phyloP scores from a whole-genome alignment of 2,113 vertebrate species.

The Orthonyx spaldingii region DNA sequence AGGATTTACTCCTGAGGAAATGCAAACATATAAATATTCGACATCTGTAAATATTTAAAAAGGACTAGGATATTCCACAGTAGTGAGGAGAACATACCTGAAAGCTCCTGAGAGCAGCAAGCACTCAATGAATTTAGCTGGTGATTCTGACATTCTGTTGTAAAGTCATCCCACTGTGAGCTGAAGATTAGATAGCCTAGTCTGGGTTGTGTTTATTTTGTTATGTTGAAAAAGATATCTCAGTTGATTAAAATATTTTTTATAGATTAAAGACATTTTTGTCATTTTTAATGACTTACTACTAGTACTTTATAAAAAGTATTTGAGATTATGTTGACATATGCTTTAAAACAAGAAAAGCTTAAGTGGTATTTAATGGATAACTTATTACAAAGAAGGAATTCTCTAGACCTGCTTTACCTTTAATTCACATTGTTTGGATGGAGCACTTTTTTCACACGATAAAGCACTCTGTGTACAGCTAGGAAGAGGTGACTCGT shows the following conservation, averaged over 20 bases:
- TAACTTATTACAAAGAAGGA: conserved; percentile 71
- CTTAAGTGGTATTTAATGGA: conserved; percentile 68
- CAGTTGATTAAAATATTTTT: conserved; percentile 63
- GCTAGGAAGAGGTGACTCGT: not conserved
- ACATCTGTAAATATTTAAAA: conserved; percentile 21
- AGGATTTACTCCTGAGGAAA: not conserved
- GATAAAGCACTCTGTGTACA: not conserved
- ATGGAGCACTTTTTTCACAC: conserved; percentile 2
- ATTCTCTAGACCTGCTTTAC: conserved; percentile 36
- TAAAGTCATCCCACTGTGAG: not conserved
- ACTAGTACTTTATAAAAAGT: conserved; percentile 71
- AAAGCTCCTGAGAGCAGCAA: not conserved
- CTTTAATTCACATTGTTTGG: conserved; percentile 9
- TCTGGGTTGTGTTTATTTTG: conserved; percentile 50
- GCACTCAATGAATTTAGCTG: not conserved
- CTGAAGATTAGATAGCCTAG: conserved; percentile 31
- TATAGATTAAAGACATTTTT: conserved; percentile 80
- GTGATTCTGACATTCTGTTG: not conserved
- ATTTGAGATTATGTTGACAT: conserved; percentile 70
- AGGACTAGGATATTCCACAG: conserved; percentile 5
- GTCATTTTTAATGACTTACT: conserved; percentile 82
- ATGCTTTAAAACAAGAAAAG: conserved; percentile 56
- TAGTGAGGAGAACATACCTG: not conserved
- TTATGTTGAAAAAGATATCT: conserved; percentile 52
- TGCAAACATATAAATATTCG: not conserved